phyloP scores from a whole-genome alignment of 2,113 vertebrate species.

The Pholis gunnellus region DNA sequence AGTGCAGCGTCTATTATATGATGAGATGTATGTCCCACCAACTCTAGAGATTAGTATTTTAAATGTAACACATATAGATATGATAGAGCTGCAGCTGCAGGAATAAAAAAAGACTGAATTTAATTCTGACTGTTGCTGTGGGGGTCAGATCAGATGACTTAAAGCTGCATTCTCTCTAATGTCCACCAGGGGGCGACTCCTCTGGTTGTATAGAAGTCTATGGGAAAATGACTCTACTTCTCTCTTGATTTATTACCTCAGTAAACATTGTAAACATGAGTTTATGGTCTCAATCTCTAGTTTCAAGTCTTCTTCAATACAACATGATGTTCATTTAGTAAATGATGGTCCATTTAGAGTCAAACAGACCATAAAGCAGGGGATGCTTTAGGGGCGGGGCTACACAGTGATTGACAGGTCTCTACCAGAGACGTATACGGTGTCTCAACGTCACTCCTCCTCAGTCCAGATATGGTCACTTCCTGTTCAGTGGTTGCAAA shows the following conservation, averaged over 20 bases:
- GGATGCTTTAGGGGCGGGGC: background rate
- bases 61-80: too few species aligned
- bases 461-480: background rate
- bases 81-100: background rate
- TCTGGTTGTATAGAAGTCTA: too few species aligned
- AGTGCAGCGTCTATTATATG: constrained; percentile 3
- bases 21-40: constrained; percentile 33
- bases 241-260: too few species aligned
- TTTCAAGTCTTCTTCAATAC: too few species aligned
- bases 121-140: background rate
- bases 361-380: background rate
- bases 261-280: too few species aligned
- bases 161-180: too few species aligned
- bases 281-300: too few species aligned
- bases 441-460: background rate
- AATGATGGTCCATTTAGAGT: too few species aligned
- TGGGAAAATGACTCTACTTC: too few species aligned
- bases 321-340: too few species aligned
- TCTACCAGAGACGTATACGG: background rate
- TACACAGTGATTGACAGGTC: background rate
- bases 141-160: too few species aligned
- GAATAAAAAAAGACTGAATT: background rate
- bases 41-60: constrained; percentile 10
- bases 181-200: too few species aligned
- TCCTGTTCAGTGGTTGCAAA: background rate